These are phyloP conservation scores for Ephydatia muelleri DNA, from an alignment of 37 sponge, comb jelly and placozoan genomes.

Conservation along the genomic window DNA sequence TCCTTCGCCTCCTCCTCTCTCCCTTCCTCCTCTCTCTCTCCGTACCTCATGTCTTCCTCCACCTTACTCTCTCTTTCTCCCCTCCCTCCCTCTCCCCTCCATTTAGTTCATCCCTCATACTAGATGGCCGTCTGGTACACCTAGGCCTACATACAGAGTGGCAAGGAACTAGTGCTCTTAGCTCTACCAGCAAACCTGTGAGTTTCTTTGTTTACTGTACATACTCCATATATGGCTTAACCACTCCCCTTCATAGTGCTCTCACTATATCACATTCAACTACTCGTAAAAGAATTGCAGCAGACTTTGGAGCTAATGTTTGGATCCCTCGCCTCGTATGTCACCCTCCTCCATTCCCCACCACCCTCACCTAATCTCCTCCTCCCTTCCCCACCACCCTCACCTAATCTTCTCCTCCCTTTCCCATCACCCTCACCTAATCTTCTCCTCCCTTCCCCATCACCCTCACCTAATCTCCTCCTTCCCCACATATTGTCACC, in stretches of 20 bases:
- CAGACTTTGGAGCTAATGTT: slow-evolving; percentile 13
- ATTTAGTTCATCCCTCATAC: slow-evolving; percentile 32
- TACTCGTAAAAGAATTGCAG: slow-evolving; percentile 11
- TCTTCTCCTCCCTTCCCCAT: background rate
- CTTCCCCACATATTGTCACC: background rate
- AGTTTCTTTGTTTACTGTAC: background rate
- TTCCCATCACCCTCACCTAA: background rate
- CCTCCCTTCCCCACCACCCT: background rate
- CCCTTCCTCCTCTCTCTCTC: background rate
- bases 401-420: background rate
- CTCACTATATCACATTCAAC: slow-evolving; percentile 21
- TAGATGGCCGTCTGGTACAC: slow-evolving; percentile 32
- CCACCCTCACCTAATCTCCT: background rate
- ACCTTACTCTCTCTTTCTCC: background rate
- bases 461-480: background rate
- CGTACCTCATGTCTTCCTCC: slow-evolving; percentile 18
- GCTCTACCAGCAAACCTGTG: slow-evolving; percentile 54
- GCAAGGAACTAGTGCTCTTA: slow-evolving; percentile 57
- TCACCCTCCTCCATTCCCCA: background rate
- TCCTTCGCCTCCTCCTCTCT: slow-evolving; percentile 18
- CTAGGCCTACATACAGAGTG: slow-evolving; percentile 37
- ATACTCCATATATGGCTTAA: no score
- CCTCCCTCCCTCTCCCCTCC: background rate
- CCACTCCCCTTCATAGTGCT: background rate
- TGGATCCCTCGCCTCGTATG: slow-evolving; percentile 13